These are phyloP conservation scores for Fringilla coelebs DNA, from an alignment of 2,797 vertebrate species.

Conservation along the genomic window DNA sequence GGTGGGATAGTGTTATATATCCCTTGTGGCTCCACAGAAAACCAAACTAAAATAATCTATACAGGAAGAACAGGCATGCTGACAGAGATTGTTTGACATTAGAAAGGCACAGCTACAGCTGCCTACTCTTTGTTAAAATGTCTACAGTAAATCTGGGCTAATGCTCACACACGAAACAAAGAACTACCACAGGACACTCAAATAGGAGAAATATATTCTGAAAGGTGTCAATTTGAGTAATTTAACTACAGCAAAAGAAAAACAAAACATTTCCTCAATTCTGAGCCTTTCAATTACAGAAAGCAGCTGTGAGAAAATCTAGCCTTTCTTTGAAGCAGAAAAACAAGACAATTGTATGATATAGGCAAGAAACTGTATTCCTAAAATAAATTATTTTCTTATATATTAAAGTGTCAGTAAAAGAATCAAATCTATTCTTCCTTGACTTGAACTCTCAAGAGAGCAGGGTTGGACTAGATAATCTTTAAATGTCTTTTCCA, in stretches of 20 bases:
- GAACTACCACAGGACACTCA: conserved; percentile 35
- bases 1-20: background rate
- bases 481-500: background rate
- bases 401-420: background rate
- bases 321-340: background rate
- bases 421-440: background rate
- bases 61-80: background rate
- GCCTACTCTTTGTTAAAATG: conserved; percentile 33
- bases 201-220: conserved; percentile 42
- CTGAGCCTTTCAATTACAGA: conserved; percentile 29
- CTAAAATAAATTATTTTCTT: background rate
- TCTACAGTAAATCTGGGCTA: conserved; percentile 52
- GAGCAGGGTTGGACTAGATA: background rate
- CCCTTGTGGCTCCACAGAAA: background rate
- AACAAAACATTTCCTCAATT: conserved; percentile 46
- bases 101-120: conserved; percentile 43
- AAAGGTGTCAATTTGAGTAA: conserved; percentile 60
- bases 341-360: background rate
- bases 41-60: conserved; percentile 10
- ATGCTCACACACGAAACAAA: conserved; percentile 54
- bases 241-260: conserved; percentile 54
- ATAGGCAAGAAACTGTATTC: background rate
- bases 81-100: conserved; percentile 9
- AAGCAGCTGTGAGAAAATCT: conserved; percentile 10
- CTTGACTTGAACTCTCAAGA: background rate